Base-by-base conservation (phyloP, 2,888 invertebrate genomes). In the Epinotia bilunana region DNA sequence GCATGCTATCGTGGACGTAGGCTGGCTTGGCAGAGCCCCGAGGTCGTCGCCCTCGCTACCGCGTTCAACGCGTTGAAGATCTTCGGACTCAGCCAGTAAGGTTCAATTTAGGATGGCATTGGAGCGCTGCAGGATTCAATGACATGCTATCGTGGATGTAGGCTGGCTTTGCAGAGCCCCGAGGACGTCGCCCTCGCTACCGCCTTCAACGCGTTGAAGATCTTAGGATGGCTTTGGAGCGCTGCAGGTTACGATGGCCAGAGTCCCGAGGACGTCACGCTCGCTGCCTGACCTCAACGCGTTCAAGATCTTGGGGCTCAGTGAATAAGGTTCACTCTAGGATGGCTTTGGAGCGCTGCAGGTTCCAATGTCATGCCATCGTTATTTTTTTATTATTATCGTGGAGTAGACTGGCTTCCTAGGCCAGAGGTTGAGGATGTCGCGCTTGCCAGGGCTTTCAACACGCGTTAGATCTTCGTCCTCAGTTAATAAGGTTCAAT, bases 241-340 rank as follows among this genome's bases (percentile, higher is more conserved):
- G 2, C 39, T 39, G 39, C 39, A 39, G 33, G 33, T 33, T 33
- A 0, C 33, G 20, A 20, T 20, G 2, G 20, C 20, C n/a, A n/a
- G 87, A 96, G 96, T 61, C 98, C 98, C 0, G 98, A 98, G 87
- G 98, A 98, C 87, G 97, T 98, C 16, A 98, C 98, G 0, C 92
- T 98, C 64, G 97, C 98, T 33, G n/a, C n/a, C n/a, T n/a, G n/a
- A 98, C 98, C 11, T 98, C 87, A 98, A 98, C 91, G 98, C 98
- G 57, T 95, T 98, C 78, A 98, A 98, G 92, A 89, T 98, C 53
- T 98, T 98, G 88, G 98, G 98, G 28, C 94, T 98, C 75, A 97
- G 97, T 85, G 97, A 97, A 95, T 96, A 91, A 91, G 77, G 23
- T 46, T 46, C 46, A 46, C 12, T 46, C 12, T 9, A 46, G 46